Percentiles rank a stretch among this genome's conserved stretches.
Conservation (phyloP, 2,113 vertebrate species). For the Lagopus leucura region DNA sequence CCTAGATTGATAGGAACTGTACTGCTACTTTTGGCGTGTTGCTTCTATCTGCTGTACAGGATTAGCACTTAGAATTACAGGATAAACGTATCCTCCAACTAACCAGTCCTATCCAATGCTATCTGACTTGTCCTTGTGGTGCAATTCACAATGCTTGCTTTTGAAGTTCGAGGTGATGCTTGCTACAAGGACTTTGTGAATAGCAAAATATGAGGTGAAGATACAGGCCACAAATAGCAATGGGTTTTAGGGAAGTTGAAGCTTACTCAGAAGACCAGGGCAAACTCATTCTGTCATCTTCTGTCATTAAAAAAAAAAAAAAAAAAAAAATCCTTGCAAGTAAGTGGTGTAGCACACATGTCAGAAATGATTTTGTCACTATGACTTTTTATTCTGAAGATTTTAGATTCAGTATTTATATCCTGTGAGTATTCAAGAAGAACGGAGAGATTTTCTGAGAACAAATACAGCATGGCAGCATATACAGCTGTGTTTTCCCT, state of each 20-base stretch:
- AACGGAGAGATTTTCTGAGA: conserved; percentile 20
- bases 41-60: background rate
- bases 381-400: background rate
- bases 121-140: background rate
- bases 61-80: background rate
- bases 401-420: conserved; percentile 35
- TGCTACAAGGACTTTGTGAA: background rate
- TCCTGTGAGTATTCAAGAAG: background rate
- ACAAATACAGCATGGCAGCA: background rate
- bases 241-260: background rate
- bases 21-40: background rate
- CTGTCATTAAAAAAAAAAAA: background rate
- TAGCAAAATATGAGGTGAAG: background rate
- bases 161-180: background rate
- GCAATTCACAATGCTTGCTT: background rate
- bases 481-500: background rate
- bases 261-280: background rate
- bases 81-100: background rate
- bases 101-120: background rate
- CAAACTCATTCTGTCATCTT: background rate
- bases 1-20: background rate
- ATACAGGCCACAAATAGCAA: background rate
- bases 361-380: background rate
- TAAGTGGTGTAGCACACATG: accelerated
- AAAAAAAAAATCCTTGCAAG: background rate